Evolutionary conservation across 1,140 invertebrate species (phyloP), one percentile per base, ranked within the genome.

Genomic region (Drosophila ficusphila): DNA sequence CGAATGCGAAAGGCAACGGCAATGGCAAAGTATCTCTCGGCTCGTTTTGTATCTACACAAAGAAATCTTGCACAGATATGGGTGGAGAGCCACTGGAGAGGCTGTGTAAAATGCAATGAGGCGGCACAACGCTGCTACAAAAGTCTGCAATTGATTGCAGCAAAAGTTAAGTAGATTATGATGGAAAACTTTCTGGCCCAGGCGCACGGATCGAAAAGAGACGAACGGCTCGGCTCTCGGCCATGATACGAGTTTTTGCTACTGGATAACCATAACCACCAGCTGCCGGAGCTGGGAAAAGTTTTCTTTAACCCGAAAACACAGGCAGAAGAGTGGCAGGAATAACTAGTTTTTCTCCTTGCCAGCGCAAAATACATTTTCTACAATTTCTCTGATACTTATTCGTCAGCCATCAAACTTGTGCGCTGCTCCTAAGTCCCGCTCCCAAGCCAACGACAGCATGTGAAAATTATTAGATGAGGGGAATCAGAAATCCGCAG

Each of bases 161-260:
- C 78, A 88, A 86, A 86, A 86, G 82, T 86, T 86, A 88, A 86
- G 83, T 86, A 86, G 82, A 86, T 86, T 86, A 86, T 88, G 82
- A 86, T 86, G 82, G 82, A 86, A 86, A 86, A 86, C 51, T 86
- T 86, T 88, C 18, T 38, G 56, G n/a, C 39, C 7, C n/a, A 5
- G n/a, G 11, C 14, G 25, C 25, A 57, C 41, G 23, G 21, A 27
- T 14, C 3, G 23, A 4, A 29, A 3, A 29, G 33, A 33, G 33
- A 21, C 48, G 31, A 31, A 39, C 27, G 7, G 27, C 12, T 60
- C 27, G 7, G 27, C 12, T 60, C 64, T 72, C 34, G 49, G 72
- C 56, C 77, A 76, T 71, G 75, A 85, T 85, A 79, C 79, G 61
- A 86, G 52, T 71, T 86, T 75, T 48, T 34, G 58, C 53, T 41